Evolutionary conservation across 2,888 invertebrate species (phyloP).

Genomic region (Monopis laevigella): DNA sequence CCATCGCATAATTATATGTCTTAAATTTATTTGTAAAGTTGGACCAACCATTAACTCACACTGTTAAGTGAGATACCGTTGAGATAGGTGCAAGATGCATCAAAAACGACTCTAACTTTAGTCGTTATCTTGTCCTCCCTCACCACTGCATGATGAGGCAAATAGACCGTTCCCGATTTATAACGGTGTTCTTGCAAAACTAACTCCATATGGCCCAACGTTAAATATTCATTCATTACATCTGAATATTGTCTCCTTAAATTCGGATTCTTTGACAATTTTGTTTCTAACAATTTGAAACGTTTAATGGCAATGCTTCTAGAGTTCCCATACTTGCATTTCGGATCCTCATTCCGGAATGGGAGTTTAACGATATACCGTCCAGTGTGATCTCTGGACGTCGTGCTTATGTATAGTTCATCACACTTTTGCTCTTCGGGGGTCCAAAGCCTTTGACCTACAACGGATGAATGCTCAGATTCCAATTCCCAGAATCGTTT

Average conservation of each 20-base stretch:
- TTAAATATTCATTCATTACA: constrained; percentile 21
- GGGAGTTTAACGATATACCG: constrained; percentile 18
- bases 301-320: constrained; percentile 14
- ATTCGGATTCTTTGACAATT: constrained; percentile 14
- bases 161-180: constrained; percentile 17
- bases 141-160: constrained; percentile 27
- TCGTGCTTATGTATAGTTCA: constrained; percentile 13
- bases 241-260: constrained; percentile 18
- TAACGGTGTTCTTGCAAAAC: constrained; percentile 12
- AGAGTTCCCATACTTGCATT: constrained; percentile 13
- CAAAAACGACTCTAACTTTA: constrained; percentile 24
- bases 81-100: constrained; percentile 20
- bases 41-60: constrained; percentile 22
- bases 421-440: constrained; percentile 17
- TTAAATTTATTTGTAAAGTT: constrained; percentile 23
- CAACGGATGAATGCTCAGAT: constrained; percentile 8
- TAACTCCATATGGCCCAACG: constrained; percentile 21
- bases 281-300: constrained; percentile 15
- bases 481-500: constrained; percentile 19
- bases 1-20: constrained; percentile 24
- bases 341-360: constrained; percentile 14
- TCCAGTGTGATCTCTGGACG: constrained; percentile 14
- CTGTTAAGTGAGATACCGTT: constrained; percentile 24
- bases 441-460: constrained; percentile 12
- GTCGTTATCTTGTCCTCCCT: constrained; percentile 22